Evolutionary conservation across 2,113 vertebrate genomes (phyloP).

Genomic region (Buteo buteo): DNA sequence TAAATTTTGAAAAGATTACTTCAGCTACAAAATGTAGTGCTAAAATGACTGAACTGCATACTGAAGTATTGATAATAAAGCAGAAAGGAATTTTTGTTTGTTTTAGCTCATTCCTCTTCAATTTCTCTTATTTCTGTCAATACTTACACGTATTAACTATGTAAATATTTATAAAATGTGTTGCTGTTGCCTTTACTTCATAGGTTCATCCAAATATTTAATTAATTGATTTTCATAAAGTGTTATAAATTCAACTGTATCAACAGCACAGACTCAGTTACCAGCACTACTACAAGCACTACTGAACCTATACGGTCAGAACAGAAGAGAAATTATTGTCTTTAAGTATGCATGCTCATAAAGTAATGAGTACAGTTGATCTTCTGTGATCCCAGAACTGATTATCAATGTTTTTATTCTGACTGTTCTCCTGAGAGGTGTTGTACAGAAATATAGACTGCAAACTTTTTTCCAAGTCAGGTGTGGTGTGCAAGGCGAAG

Average conservation of each 20-base stretch:
- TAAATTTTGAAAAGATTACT: neutral
- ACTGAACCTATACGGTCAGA: neutral
- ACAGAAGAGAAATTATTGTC: neutral
- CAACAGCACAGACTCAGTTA: neutral
- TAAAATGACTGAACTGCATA: neutral
- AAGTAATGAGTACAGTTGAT: neutral
- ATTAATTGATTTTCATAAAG: neutral
- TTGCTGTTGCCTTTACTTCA: neutral
- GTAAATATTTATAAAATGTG: neutral
- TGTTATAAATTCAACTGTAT: neutral
- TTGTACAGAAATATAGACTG: too few species aligned
- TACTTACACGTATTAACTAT: neutral
- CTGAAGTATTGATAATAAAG: neutral
- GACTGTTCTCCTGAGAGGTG: neutral
- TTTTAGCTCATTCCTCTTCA: neutral
- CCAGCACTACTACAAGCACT: neutral
- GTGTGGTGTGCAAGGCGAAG: neutral
- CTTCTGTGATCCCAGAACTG: neutral
- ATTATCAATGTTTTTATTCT: neutral
- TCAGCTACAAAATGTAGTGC: neutral
- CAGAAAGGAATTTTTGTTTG: neutral
- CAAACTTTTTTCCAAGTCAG: neutral
- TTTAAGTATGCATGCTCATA: neutral
- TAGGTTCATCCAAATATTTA: neutral
- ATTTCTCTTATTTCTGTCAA: neutral